Percentiles rank a stretch among this genome's conserved stretches.
Conservation (phyloP, 2,797 vertebrate genomes). For the Onychomys leucogaster region DNA sequence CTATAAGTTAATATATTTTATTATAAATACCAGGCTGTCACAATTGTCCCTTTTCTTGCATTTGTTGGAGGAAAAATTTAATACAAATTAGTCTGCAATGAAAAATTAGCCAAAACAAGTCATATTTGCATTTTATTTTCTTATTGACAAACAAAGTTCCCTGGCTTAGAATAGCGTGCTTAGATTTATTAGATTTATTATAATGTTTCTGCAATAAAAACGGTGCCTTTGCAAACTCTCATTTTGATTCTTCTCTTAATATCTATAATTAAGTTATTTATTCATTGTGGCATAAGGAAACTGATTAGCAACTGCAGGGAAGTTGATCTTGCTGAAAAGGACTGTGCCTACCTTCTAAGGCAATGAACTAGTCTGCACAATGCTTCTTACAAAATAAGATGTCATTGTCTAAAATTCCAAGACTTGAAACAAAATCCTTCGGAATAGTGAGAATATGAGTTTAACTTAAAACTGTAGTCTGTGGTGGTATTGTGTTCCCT, state of each 20-base stretch:
- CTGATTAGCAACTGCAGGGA: background rate
- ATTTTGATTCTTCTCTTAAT: background rate
- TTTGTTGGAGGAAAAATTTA: background rate
- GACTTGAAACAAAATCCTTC: background rate
- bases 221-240: background rate
- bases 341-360: background rate
- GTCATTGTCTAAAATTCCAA: background rate
- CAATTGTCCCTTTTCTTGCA: background rate
- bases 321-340: background rate
- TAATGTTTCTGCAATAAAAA: background rate
- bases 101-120: background rate
- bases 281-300: background rate
- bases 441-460: background rate
- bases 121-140: background rate
- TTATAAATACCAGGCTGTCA: background rate
- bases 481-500: too few relatives aligned
- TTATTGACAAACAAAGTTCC: background rate
- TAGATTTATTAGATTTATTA: background rate
- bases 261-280: background rate
- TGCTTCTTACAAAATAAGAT: background rate
- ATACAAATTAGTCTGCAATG: background rate
- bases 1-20: background rate
- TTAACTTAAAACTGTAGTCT: slow-evolving; percentile 14
- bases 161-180: background rate
- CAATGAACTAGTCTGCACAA: background rate